A percentile compares a stretch with the other conserved stretches of the same genome.
Conservation (phyloP, 1,140 invertebrate genomes). For the Thaumetopoea pityocampa region DNA sequence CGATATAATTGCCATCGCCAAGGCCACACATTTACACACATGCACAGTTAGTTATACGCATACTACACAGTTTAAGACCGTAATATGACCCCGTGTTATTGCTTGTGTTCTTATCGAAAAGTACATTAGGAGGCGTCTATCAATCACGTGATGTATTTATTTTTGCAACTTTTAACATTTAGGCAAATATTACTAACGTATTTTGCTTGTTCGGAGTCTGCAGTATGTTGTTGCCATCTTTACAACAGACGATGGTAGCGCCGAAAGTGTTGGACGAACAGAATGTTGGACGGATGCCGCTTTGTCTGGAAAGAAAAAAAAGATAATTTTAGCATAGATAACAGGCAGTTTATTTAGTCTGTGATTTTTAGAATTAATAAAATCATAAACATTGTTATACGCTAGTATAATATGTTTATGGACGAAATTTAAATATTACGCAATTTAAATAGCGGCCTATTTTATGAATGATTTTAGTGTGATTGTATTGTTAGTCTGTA, state of each 20-base stretch:
- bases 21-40: too few species aligned
- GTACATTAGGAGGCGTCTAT: neutral
- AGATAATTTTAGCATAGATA: neutral
- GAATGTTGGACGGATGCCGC: constrained; percentile 44
- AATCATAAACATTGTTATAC: too few species aligned
- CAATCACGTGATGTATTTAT: neutral
- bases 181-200: constrained; percentile 14
- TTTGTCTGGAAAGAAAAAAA: constrained; percentile 29
- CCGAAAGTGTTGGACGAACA: constrained; percentile 34
- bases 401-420: too few species aligned
- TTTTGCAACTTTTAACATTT: neutral
- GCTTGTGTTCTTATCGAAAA: too few species aligned
- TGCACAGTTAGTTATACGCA: too few species aligned
- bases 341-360: neutral
- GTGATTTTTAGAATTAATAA: neutral
- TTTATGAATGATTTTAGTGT: too few species aligned
- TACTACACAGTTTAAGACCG: too few species aligned
- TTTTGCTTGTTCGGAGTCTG: constrained; percentile 15
- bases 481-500: too few species aligned
- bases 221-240: constrained; percentile 35
- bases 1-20: too few species aligned
- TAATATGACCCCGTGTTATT: too few species aligned
- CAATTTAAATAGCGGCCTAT: too few species aligned
- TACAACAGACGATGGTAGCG: constrained; percentile 37
- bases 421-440: too few species aligned